Evolutionary conservation across 2,888 invertebrate species (phyloP).

Genomic region (Cistogaster globosa): DNA sequence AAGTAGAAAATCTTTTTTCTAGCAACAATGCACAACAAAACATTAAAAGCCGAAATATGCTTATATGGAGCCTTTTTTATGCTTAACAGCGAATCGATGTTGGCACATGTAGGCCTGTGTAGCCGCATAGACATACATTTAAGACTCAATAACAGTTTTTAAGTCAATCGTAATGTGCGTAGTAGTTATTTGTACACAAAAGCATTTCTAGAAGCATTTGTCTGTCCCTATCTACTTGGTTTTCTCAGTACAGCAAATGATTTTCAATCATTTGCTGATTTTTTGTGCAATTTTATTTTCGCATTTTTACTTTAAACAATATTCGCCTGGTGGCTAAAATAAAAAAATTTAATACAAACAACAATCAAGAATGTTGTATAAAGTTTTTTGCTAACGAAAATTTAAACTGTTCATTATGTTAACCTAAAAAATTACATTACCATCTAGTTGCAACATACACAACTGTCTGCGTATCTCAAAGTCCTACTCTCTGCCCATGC

Average conservation of each 20-base stretch:
- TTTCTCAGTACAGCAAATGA: constrained; percentile 65
- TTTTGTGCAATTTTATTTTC: constrained; percentile 48
- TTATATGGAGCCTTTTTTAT: constrained; percentile 47
- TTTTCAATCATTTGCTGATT: constrained; percentile 68
- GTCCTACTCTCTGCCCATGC: too few species aligned
- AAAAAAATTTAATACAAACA: neutral
- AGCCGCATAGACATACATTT: too few species aligned
- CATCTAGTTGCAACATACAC: constrained; percentile 37
- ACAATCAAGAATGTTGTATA: constrained; percentile 33
- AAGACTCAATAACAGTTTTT: constrained; percentile 62
- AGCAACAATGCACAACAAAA: constrained; percentile 26
- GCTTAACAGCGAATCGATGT: constrained; percentile 35
- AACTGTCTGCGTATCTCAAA: too few species aligned
- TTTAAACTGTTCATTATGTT: constrained; percentile 71
- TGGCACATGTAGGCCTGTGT: neutral
- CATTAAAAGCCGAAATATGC: constrained; percentile 46
- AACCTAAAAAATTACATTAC: constrained; percentile 65
- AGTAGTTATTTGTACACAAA: constrained; percentile 50
- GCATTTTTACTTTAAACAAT: constrained; percentile 25
- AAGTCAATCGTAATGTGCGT: constrained; percentile 70
- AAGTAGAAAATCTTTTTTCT: constrained; percentile 2
- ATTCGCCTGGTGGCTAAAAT: constrained; percentile 66
- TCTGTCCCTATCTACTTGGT: constrained; percentile 22
- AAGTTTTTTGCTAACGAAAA: constrained; percentile 23
- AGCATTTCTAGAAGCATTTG: constrained; percentile 5